A percentile compares a stretch with the other conserved stretches of the same genome.
phyloP scores from a whole-genome alignment of 1,140 invertebrate species.

The Microvelia longipes region DNA sequence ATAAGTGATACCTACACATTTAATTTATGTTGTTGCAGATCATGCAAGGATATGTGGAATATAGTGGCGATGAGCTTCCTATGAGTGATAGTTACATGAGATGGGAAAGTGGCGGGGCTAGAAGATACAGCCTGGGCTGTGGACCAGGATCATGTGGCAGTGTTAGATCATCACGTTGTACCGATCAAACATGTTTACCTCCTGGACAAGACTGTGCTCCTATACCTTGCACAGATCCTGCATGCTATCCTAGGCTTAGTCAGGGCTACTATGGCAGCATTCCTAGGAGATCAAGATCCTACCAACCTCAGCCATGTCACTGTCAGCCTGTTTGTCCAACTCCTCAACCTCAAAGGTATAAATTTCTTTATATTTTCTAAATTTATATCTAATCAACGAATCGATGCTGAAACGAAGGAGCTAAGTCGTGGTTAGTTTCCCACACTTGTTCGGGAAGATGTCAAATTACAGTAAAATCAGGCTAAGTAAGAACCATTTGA shows the following conservation, averaged over 20 bases:
- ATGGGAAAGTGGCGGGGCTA: not conserved
- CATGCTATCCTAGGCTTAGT: not conserved
- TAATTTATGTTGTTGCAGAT: no score
- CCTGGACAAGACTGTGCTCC: not conserved
- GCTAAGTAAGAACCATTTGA: no score
- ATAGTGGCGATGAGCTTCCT: not conserved
- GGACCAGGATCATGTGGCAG: not conserved
- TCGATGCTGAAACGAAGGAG: no score
- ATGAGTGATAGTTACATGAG: not conserved
- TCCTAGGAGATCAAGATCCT: not conserved
- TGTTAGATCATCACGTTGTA: not conserved
- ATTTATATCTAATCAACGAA: no score
- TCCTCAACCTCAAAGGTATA: not conserved
- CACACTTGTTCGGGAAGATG: no score
- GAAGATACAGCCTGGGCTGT: not conserved
- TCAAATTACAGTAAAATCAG: no score
- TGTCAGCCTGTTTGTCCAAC: not conserved
- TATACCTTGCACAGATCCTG: not conserved
- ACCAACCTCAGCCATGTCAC: not conserved
- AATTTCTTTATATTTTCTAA: no score
- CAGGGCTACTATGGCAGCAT: not conserved
- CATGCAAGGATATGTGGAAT: not conserved
- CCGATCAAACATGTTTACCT: not conserved
- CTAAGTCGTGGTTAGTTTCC: no score
- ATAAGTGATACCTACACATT: no score